phyloP scores from a whole-genome alignment of 2,797 vertebrate genomes.

The Ispidina picta region DNA sequence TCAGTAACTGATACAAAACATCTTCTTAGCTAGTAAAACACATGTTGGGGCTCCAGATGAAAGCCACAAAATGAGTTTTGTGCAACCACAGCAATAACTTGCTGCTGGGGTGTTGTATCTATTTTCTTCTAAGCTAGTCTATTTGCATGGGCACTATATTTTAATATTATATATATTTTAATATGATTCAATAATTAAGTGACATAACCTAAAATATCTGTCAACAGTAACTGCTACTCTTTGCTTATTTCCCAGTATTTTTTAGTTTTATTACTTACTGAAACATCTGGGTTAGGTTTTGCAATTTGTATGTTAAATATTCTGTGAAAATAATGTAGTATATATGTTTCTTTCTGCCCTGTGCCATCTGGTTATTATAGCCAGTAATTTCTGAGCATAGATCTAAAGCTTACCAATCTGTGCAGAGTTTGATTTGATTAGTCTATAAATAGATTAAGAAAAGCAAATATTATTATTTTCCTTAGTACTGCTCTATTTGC shows the following conservation, averaged over 20 bases:
- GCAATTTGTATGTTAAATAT: not conserved
- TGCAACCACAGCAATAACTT: not conserved
- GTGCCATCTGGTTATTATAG: not conserved
- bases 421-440: not conserved
- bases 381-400: not conserved
- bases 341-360: not conserved
- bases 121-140: not conserved
- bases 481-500: not conserved
- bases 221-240: not conserved
- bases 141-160: not conserved
- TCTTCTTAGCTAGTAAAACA: not conserved
- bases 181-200: not conserved
- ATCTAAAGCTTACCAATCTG: not conserved
- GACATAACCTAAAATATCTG: not conserved
- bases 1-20: not conserved
- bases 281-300: not conserved
- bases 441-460: not conserved
- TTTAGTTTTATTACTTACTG: not conserved
- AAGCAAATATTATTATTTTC: not conserved
- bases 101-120: not conserved
- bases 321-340: not conserved
- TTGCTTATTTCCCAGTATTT: not conserved
- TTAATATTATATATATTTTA: not conserved
- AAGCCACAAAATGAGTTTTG: not conserved
- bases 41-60: not conserved